Evolutionary conservation across 1,140 invertebrate species (phyloP).

Genomic region (Drosophila varians): DNA sequence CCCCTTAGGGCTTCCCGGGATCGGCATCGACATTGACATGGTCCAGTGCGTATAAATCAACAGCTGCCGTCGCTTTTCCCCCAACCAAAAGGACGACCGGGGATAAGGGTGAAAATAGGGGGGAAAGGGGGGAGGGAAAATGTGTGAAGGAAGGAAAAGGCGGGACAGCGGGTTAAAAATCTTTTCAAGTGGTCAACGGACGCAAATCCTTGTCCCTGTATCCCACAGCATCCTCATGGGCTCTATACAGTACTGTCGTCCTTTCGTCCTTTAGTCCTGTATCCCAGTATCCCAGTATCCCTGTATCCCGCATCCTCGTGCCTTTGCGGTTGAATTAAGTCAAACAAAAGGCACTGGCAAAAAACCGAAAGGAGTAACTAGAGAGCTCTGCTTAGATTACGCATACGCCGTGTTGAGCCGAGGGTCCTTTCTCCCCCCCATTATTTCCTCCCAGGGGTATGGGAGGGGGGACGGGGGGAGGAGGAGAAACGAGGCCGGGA

Average conservation of each 20-base stretch:
- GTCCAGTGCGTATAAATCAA: constrained; percentile 69
- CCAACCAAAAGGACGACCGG: neutral
- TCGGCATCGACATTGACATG: constrained; percentile 46
- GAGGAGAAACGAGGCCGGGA: constrained; percentile 39
- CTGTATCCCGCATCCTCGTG: constrained; percentile 49
- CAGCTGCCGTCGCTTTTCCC: constrained; percentile 47
- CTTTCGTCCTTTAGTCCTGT: neutral
- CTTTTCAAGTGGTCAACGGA: constrained; percentile 53
- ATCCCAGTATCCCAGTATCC: constrained; percentile 7
- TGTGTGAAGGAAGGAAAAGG: constrained; percentile 11
- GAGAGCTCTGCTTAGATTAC: constrained; percentile 66
- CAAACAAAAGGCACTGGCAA: constrained; percentile 57
- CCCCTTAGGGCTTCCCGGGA: constrained; percentile 24
- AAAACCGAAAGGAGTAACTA: constrained; percentile 9
- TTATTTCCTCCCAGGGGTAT: neutral
- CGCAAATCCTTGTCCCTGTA: constrained; percentile 29
- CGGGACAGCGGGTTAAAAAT: constrained; percentile 34
- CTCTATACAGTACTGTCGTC: neutral
- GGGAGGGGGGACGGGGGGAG: neutral
- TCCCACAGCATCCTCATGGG: neutral
- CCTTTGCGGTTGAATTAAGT: constrained; percentile 76
- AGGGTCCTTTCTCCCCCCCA: neutral
- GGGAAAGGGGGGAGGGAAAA: neutral
- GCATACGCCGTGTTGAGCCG: constrained; percentile 63
- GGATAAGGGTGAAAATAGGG: neutral